These are phyloP conservation scores for Tyria jacobaeae DNA, from an alignment of 2,888 invertebrate genomes.

Conservation along the genomic window DNA sequence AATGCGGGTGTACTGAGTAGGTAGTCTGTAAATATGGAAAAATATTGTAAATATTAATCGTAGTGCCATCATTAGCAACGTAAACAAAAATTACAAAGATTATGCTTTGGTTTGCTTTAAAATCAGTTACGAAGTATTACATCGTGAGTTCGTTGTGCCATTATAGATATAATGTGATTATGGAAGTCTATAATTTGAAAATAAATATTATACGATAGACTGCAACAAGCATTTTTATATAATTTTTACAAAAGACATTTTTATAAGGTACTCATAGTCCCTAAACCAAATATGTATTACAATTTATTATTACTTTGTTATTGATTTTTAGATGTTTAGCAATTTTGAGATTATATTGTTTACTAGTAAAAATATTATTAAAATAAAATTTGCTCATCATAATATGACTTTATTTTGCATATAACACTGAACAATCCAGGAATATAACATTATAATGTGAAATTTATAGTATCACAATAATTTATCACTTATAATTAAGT, in stretches of 20 bases:
- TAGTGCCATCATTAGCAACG: slow-evolving; percentile 72
- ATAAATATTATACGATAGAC: slow-evolving; percentile 61
- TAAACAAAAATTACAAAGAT: slow-evolving; percentile 57
- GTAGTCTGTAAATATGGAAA: slow-evolving; percentile 43
- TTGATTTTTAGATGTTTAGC: slow-evolving; percentile 72
- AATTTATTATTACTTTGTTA: slow-evolving; percentile 64
- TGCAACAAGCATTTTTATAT: slow-evolving; percentile 66
- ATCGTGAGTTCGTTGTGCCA: slow-evolving; percentile 76
- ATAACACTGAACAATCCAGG: slow-evolving; percentile 76
- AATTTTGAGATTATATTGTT: slow-evolving; percentile 58
- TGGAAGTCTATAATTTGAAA: slow-evolving; percentile 50
- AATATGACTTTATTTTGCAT: slow-evolving; percentile 75
- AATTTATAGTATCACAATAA: slow-evolving; percentile 71
- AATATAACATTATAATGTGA: slow-evolving; percentile 71
- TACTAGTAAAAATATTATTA: slow-evolving; percentile 64
- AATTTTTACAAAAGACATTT: slow-evolving; percentile 77
- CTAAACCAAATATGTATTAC: slow-evolving; percentile 77
- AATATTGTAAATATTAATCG: slow-evolving; percentile 51
- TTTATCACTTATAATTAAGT: slow-evolving; percentile 77
- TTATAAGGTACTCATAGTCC: slow-evolving; percentile 63
- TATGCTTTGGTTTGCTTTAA: slow-evolving; percentile 78
- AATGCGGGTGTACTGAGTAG: too few relatives aligned
- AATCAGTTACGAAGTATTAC: slow-evolving; percentile 59
- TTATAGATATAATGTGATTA: slow-evolving; percentile 54
- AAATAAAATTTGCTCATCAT: slow-evolving; percentile 59